Base-by-base conservation (phyloP, 1,140 invertebrate genomes). In the Venturia canescens region DNA sequence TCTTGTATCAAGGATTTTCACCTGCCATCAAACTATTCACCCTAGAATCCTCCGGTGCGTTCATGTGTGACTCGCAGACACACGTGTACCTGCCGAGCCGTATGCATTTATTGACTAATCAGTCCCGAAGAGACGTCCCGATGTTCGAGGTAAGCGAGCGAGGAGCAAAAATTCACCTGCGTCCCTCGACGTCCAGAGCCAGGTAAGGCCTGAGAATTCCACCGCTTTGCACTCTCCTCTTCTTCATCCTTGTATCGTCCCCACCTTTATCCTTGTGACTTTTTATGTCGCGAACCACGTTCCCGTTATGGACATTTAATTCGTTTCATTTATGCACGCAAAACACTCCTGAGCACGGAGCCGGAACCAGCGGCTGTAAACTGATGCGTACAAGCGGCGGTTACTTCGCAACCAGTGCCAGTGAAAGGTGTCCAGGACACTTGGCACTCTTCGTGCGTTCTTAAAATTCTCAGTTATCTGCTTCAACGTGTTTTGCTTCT, bases 251-350 rank as follows among this genome's bases (percentile, higher is more conserved):
- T 48, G 13, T 26, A 44, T 11, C 60, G 7, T 66, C 23, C n/a
- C 29, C 27, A 18, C 66, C 13, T 21, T 31, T 15, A 15, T 29
- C 66, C 66, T 69, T 69, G 66, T 11, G 66, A 18, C 66, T 69
- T n/a, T 69, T 69, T 29, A 31, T 31, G 66, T 69, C 66, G 66
- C 66, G 27, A 29, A 44, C 57, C 44, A 66, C 31, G 57, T 60
- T 77, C 75, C 75, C 57, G 75, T 77, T 77, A 77, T 77, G 75
- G 75, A 77, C 57, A 77, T 77, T 77, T 77, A 77, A 77, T 77
- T 77, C 60, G 75, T 77, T 77, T 77, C 66, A 77, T 77, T 77
- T 77, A 77, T 77, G 75, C 75, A 66, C 7, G 75, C 75, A 77
- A 77, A 77, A 63, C 57, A 31, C 29, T 21, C n/a, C 4, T 60